Base-by-base conservation (phyloP, 2,113 vertebrate species). In the Corythaixoides concolor region DNA sequence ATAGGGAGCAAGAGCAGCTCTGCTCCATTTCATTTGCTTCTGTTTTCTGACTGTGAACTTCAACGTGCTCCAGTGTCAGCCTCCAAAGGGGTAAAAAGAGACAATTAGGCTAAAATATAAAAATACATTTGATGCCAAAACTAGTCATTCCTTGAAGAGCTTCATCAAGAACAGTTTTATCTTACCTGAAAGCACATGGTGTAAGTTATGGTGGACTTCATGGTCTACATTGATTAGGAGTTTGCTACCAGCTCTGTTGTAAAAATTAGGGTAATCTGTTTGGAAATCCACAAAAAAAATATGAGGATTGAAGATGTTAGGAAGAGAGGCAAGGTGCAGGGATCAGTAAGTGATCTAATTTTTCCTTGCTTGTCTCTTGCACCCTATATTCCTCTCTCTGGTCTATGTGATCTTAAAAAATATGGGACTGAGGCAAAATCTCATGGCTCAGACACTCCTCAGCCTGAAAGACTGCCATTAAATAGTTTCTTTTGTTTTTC, bases 401-500 rank as follows among this genome's bases (percentile, higher is more conserved):
- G 32, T 58, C 50, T 80, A 26, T 1, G 0, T 1, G 4, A 30
- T 69, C 35, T 43, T 35, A 50, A 81, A 76, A 83, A 39, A 10
- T 27, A 11, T 24, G 17, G 12, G 52, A n/a, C 6, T 76, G 23
- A 73, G 53, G 49, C 9, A 88, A 89, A 90, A 88, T 17, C 43
- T 91, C 55, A 64, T 5, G 18, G 78, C 45, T 56, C 66, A 72
- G 84, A 33, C 33, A 14, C 79, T 91, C 67, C 58, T 63, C 50
- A 60, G 6, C 72, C 77, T 80, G 52, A 92, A 91, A 85, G 64
- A 19, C 67, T 89, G 88, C 63, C 90, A 89, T 94, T 95, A 95
- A 97, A 90, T 76, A 92, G 59, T 89, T 96, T 84, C 64, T 95
- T 69, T 89, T 96, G 19, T 18, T 85, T 85, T 47, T 66, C 79